Evolutionary conservation across 2,888 invertebrate genomes (phyloP), one percentile per base, ranked within the genome.

Genomic region (Dynastes maya): DNA sequence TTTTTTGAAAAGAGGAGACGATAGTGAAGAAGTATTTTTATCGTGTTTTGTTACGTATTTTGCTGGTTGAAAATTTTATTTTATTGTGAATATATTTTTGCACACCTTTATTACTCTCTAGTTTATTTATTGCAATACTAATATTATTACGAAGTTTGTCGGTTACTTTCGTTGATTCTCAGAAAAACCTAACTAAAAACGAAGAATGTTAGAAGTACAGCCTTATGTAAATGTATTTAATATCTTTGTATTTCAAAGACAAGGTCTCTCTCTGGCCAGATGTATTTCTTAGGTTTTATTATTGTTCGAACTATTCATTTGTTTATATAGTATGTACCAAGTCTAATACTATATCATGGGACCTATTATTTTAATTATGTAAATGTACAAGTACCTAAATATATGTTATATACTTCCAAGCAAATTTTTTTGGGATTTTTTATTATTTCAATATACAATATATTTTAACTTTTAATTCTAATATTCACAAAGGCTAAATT

Each of bases 231-330:
- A n/a, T 55, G 13, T 55, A n/a, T 55, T 55, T 55, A n/a, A 22
- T 55, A 55, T 55, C 16, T 22, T 68, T 32, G 32, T 32, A 32
- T 32, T 32, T 2, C 32, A 32, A 32, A 32, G 32, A 32, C 32
- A 45, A 49, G 27, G 49, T 16, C 16, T 16, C 16, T 22, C 76
- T 82, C 80, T 80, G 83, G 83, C 84, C 84, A 84, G 84, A 84
- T 80, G 58, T 51, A 68, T 49, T 81, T 84, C 32, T 29, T 81
- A 82, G 82, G 2, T 29, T 63, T 29, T 84, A 49, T 68, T 68
- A 86, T 84, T 84, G 85, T 85, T 84, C 85, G 84, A 82, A 83
- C 83, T 86, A 88, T 86, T 86, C 88, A 53, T 53, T 53, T 87
- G 86, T 32, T 32, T 32, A 32, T 32, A 32, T 8, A 45, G 9